phyloP scores from a whole-genome alignment of 2,888 invertebrate genomes.

The Ophonus ardosiacus region DNA sequence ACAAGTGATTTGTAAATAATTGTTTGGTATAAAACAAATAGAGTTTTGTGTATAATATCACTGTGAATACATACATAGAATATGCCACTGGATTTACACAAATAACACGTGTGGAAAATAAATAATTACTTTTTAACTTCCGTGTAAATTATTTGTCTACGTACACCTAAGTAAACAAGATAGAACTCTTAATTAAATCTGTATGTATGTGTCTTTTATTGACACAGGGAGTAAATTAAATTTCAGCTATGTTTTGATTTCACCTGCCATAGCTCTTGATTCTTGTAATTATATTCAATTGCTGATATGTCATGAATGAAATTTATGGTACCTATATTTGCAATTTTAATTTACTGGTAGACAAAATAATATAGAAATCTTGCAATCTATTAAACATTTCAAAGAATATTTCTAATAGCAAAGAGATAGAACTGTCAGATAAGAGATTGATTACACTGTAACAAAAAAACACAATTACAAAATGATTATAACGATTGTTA shows the following conservation, averaged over 20 bases:
- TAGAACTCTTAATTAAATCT: conserved; percentile 55
- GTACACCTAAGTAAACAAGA: conserved; percentile 53
- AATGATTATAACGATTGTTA: no score
- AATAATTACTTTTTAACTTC: conserved; percentile 47
- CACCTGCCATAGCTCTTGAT: conserved; percentile 8
- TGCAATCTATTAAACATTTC: neutral
- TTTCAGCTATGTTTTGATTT: conserved; percentile 30
- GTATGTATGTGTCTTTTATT: conserved; percentile 29
- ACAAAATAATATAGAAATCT: neutral
- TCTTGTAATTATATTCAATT: neutral
- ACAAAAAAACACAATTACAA: neutral
- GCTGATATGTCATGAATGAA: neutral
- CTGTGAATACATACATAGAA: conserved; percentile 47
- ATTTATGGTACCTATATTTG: neutral
- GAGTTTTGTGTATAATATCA: conserved; percentile 58
- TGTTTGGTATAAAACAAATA: conserved; percentile 74
- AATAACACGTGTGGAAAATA: conserved; percentile 60
- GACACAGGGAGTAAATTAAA: conserved; percentile 32
- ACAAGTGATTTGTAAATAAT: conserved; percentile 76
- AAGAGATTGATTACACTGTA: neutral
- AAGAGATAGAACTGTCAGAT: neutral
- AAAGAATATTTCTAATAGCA: neutral
- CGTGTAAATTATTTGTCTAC: conserved; percentile 29
- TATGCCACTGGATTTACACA: conserved; percentile 57
- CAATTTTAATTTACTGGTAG: neutral